Percentiles rank a stretch among this genome's conserved stretches.
phyloP scores from a whole-genome alignment of 2,113 vertebrate species.

The Sinocyclocheilus rhinocerous region DNA sequence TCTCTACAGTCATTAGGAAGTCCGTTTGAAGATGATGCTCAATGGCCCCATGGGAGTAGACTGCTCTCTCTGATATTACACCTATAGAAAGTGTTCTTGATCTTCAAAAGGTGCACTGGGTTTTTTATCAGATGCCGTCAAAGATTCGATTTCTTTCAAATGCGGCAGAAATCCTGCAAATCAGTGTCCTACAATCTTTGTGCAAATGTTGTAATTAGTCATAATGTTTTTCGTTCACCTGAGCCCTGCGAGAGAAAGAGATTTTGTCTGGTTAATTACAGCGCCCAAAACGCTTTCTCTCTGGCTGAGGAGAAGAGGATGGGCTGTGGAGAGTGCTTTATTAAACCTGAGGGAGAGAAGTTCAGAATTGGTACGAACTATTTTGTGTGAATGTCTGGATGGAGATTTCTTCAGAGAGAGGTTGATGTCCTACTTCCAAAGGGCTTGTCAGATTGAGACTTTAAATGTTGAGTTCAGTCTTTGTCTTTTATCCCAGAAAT shows the following conservation, averaged over 20 bases:
- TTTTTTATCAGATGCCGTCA: conserved; percentile 21
- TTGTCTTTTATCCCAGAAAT: background rate
- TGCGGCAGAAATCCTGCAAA: background rate
- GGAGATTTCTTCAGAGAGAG: background rate
- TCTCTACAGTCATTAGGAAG: conserved; percentile 69
- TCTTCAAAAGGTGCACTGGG: conserved; percentile 7
- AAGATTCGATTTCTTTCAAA: conserved; percentile 15
- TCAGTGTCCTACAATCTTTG: background rate
- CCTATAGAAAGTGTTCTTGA: conserved; percentile 41
- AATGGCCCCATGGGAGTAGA: conserved; percentile 57
- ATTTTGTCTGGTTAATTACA: conserved; percentile 35
- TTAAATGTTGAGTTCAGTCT: no score
- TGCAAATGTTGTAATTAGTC: conserved; percentile 35
- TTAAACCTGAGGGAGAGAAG: background rate
- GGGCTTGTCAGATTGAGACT: background rate
- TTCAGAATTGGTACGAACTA: background rate
- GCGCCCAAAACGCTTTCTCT: background rate
- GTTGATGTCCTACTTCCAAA: background rate
- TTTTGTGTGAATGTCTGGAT: background rate
- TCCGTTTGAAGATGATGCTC: conserved; percentile 78
- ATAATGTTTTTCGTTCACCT: background rate
- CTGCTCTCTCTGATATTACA: conserved; percentile 31
- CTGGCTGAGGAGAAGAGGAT: conserved; percentile 4
- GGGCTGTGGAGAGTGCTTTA: background rate
- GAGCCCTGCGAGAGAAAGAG: background rate